phyloP scores from a whole-genome alignment of 1,140 invertebrate species.

The Hetaerina americana region DNA sequence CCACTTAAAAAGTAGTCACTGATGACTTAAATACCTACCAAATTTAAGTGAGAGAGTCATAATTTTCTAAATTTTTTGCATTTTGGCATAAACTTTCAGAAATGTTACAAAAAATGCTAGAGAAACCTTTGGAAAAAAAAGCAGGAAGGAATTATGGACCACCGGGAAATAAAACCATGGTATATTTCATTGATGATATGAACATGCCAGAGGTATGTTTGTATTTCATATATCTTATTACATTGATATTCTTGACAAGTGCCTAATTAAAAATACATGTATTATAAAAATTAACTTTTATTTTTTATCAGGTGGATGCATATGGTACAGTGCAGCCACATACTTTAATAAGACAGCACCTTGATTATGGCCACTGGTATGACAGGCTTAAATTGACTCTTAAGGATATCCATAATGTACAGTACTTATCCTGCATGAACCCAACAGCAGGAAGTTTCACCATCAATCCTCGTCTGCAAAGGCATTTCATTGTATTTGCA shows the following conservation, averaged over 20 bases:
- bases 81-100: no score
- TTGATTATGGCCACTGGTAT: constrained; percentile 91
- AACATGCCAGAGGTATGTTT: constrained; percentile 82
- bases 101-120: constrained; percentile 82
- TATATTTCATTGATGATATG: constrained; percentile 94
- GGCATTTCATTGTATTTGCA: constrained; percentile 89
- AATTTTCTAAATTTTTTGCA: no score
- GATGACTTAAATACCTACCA: no score
- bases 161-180: constrained; percentile 75
- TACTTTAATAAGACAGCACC: constrained; percentile 82
- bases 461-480: constrained; percentile 79
- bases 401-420: constrained; percentile 88
- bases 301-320: constrained; percentile 52
- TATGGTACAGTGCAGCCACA: constrained; percentile 94
- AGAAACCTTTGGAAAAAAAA: constrained; percentile 90
- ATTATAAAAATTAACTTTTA: not conserved
- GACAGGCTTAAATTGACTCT: constrained; percentile 72
- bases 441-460: constrained; percentile 90
- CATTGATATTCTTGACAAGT: no score
- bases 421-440: constrained; percentile 93
- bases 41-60: no score
- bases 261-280: not conserved
- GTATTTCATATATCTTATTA: not conserved
- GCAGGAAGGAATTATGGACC: constrained; percentile 87
- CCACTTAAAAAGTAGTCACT: no score